phyloP scores from a whole-genome alignment of 2,113 vertebrate genomes.

The Toxostoma redivivum region DNA sequence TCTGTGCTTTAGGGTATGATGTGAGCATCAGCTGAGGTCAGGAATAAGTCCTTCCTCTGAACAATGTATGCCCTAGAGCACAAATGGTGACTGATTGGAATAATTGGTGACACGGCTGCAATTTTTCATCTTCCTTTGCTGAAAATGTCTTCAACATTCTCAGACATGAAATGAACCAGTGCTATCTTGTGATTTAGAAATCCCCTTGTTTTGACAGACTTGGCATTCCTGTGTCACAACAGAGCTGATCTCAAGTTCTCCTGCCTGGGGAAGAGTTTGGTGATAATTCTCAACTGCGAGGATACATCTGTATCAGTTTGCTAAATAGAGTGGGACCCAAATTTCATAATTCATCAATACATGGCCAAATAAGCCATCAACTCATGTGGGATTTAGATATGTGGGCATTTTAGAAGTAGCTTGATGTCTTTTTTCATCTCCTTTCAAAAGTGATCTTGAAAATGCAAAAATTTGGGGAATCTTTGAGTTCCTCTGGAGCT shows the following conservation, averaged over 20 bases:
- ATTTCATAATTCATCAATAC: neutral
- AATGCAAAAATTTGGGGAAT: fast-evolving
- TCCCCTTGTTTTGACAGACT: neutral
- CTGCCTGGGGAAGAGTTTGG: neutral
- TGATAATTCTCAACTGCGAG: neutral
- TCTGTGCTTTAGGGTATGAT: neutral
- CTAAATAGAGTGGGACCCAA: fast-evolving
- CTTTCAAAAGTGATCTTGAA: neutral
- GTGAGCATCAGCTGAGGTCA: neutral
- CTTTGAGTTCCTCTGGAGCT: neutral
- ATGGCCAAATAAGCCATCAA: neutral
- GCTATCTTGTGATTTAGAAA: neutral
- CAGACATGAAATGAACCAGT: neutral
- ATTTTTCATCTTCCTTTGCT: neutral
- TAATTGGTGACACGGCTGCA: neutral
- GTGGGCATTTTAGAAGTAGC: neutral
- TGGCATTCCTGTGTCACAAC: neutral
- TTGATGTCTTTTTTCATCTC: neutral
- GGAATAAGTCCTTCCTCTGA: neutral
- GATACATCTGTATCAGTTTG: neutral
- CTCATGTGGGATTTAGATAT: neutral
- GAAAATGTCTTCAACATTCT: neutral
- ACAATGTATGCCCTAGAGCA: neutral
- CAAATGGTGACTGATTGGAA: neutral
- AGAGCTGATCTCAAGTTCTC: neutral